Conservation (phyloP, 30 jellyfish, hydroid and myxozoan species). For the Mastigias papua region DNA sequence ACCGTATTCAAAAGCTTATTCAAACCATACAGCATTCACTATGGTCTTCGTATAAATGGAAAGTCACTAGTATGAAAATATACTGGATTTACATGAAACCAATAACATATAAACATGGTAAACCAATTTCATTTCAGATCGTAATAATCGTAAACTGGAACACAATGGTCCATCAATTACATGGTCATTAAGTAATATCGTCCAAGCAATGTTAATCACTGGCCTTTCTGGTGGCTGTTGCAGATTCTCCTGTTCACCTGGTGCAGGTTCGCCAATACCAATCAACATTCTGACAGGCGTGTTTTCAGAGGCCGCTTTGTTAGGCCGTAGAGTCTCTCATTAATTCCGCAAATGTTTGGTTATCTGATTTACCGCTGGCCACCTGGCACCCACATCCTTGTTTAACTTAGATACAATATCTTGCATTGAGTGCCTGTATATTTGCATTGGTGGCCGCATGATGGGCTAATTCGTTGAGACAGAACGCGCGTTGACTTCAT, state of each 20-base stretch:
- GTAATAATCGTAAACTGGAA: no score
- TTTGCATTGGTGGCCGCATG: neutral
- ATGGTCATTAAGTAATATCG: neutral
- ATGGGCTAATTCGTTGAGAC: neutral
- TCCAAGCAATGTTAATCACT: neutral
- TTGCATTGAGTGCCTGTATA: neutral
- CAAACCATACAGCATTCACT: no score
- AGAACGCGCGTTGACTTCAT: neutral
- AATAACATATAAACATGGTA: no score
- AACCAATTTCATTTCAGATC: no score
- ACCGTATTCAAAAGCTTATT: no score
- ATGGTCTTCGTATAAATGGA: no score
- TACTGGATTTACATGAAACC: no score
- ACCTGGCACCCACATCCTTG: conserved; percentile 7
- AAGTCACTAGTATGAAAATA: no score
- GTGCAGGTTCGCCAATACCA: neutral
- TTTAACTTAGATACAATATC: neutral
- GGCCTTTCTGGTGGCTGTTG: neutral
- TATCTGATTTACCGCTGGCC: neutral
- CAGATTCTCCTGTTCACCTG: neutral
- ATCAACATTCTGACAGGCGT: neutral
- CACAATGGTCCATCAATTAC: no score
- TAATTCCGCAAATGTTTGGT: neutral
- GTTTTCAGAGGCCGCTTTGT: neutral
- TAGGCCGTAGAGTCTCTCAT: neutral